Percentiles rank a stretch among this genome's conserved stretches.
phyloP scores from a whole-genome alignment of 2,797 vertebrate species.

The Acrossocheilus fasciatus region DNA sequence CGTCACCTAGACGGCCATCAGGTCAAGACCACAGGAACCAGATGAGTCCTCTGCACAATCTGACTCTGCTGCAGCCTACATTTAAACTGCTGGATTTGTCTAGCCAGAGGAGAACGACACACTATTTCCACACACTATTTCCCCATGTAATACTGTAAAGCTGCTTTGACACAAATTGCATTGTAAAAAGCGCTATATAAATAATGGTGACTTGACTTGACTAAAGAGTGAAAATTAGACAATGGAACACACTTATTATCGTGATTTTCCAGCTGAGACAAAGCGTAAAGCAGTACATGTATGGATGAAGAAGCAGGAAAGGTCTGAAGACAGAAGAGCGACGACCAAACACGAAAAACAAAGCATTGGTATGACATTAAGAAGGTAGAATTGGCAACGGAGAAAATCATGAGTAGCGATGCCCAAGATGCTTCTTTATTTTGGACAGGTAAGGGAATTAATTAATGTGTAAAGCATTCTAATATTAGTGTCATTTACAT shows the following conservation, averaged over 20 bases:
- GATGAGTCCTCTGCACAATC: neutral
- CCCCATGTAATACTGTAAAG: neutral
- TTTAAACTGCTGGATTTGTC: neutral
- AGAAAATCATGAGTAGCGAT: neutral
- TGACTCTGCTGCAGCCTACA: neutral
- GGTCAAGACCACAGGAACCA: neutral
- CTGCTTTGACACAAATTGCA: too few relatives aligned
- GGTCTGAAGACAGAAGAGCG: neutral
- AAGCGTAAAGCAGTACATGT: neutral
- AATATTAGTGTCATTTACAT: neutral
- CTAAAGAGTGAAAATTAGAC: neutral
- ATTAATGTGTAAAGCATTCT: neutral
- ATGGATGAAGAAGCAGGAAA: neutral
- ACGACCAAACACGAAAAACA: neutral
- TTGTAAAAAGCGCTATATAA: neutral
- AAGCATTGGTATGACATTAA: neutral
- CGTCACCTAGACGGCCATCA: neutral
- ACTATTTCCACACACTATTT: neutral
- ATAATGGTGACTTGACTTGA: neutral
- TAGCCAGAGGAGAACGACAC: neutral
- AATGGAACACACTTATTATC: too few relatives aligned
- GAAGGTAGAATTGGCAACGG: neutral
- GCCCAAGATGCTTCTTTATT: neutral
- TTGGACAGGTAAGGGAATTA: neutral
- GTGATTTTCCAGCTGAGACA: neutral